Percentiles rank a stretch among this genome's conserved stretches.
Conservation (phyloP, 1,140 invertebrate species). For the Fopius arisanus region DNA sequence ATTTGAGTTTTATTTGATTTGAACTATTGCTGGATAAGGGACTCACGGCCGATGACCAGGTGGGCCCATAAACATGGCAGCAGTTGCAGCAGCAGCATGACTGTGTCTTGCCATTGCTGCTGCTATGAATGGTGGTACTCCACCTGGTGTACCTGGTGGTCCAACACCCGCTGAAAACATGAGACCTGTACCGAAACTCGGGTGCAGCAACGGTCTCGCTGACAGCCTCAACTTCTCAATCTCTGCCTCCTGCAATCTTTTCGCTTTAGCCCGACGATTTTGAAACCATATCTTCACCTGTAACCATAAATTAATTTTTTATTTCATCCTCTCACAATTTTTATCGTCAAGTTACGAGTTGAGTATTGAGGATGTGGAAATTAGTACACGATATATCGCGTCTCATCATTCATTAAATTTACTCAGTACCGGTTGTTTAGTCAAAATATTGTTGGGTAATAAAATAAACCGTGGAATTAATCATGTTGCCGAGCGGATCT, state of each 20-base stretch:
- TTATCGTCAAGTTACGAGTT: neutral
- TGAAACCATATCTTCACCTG: constrained; percentile 98
- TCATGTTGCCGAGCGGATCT: neutral
- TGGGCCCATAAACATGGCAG: constrained; percentile 64
- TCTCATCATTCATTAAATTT: too few species aligned
- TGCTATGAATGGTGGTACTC: constrained; percentile 62
- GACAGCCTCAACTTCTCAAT: constrained; percentile 88
- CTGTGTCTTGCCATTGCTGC: constrained; percentile 63
- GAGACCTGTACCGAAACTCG: constrained; percentile 61
- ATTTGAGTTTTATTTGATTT: neutral
- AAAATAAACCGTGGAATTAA: neutral
- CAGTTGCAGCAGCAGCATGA: constrained; percentile 59
- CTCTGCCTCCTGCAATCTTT: constrained; percentile 93
- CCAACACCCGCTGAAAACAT: constrained; percentile 62
- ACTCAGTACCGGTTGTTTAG: neutral
- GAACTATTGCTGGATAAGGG: neutral
- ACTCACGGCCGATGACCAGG: constrained; percentile 60
- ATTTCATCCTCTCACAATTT: too few species aligned
- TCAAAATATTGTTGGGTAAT: neutral
- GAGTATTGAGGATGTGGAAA: neutral
- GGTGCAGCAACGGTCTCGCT: constrained; percentile 62
- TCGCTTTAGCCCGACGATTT: constrained; percentile 93
- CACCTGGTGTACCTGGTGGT: constrained; percentile 56
- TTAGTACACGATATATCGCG: neutral
- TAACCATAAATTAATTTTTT: constrained; percentile 39